Base-by-base conservation (phyloP, 2,113 vertebrate genomes). In the Epinephelus cyanopodus region DNA sequence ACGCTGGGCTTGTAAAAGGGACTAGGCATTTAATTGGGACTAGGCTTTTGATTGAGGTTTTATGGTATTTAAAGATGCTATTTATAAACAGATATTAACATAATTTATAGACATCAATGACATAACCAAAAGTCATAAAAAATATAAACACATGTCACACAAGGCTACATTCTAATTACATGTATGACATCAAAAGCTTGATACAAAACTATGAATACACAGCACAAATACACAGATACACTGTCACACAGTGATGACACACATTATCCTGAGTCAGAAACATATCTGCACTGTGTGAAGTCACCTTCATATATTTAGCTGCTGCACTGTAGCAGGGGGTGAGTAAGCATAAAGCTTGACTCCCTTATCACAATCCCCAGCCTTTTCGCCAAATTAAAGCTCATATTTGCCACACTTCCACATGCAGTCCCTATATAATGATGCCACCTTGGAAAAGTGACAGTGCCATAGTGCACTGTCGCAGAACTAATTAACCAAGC, bases 401-500 rank as follows among this genome's bases (percentile, higher is more conserved):
- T 50, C 12, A 33, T 11, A 64, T 50, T 52, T 15, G 45, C 11
- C 42, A 45, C 14, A 67, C 18, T 42, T 12, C n/a, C 17, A 74
- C n/a, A 52, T 56, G 19, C 19, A 25, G 21, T 29, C 45, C 27
- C 19, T 13, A 25, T 53, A 60, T 27, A 52, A 17, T 72, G 25
- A 18, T 53, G 48, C 9, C 72, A 23, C n/a, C n/a, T 25, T 37
- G 0, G 33, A 60, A 4, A 66, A 27, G 45, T 61, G 45, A 37
- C 63, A 42, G 39, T 25, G 50, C 56, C 13, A 18, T 9, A 21
- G 56, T 19, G 42, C 53, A 27, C 21, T 62, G 37, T 21, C 19
- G 66, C 76, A 75, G 48, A 75, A 75, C 80, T 80, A 73, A 73
- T 68, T 77, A 75, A 77, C 47, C 23, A 5, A 72, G 29, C 47